Base-by-base conservation (phyloP, 2,113 vertebrate genomes). In the Meriones unguiculatus region DNA sequence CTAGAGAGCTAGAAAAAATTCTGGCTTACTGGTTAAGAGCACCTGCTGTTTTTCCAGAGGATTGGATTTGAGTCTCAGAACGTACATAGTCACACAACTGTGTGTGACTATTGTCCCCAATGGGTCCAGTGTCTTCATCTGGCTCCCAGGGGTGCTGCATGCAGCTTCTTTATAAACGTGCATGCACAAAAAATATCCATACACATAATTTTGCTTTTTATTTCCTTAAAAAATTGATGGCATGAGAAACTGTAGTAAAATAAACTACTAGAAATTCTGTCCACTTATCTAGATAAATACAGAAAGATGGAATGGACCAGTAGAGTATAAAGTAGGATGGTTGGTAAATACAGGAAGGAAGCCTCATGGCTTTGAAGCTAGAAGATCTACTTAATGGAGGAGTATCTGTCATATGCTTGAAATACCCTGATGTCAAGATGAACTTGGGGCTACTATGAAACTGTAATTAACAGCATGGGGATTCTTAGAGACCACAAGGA, bases 381-480 rank as follows among this genome's bases (percentile, higher is more conserved):
- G n/a, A 91, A 64, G 8, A 75, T 14, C 50, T 14, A 57, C 5
- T 50, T 85, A 17, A 46, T 13, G 7, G 59, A 64, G 2, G 57
- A 64, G 1, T 54, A 7, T 64, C 78, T 38, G 17, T 2, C 10
- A 67, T 14, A 7, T 20, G 1, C 18, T 20, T 62, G 59, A 84
- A 67, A 85, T 8, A 0, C 11, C 64, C 12, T 25, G 18, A 62
- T 46, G 0, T 35, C 32, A 85, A 73, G 46, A 41, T 54, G 50
- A 73, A 2, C 1, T 13, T 15, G 25, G 52, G 35, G 8, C 0
- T 18, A 30, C 38, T 18, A 17, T 9, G 2, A 8, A 2, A 32
- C 32, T 80, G 38, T 30, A 5, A 35, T 62, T 12, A 75, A 8
- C 9, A 12, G 0, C 9, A 4, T 30, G 50, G 17, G 35, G 13